Conservation (phyloP, 2,113 vertebrate genomes). For the Chunga burmeisteri region DNA sequence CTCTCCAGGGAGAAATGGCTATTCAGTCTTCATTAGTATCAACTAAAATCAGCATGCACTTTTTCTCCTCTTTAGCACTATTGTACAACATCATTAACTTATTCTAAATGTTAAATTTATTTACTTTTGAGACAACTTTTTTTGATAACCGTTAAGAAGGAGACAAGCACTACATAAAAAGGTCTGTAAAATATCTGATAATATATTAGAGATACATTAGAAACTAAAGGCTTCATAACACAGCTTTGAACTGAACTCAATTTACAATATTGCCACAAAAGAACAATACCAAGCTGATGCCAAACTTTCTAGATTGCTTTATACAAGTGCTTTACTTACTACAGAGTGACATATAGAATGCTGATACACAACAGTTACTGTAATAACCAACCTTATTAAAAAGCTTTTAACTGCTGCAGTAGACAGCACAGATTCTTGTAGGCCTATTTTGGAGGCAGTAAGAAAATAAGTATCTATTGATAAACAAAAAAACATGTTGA, state of each 20-base stretch:
- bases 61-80: not conserved
- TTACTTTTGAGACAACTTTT: not conserved
- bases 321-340: not conserved
- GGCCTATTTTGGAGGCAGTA: not conserved
- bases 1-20: not conserved
- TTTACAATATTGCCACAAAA: not conserved
- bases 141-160: not conserved
- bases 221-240: not conserved
- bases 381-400: not conserved
- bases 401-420: not conserved
- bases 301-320: not conserved
- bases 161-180: not conserved
- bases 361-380: not conserved
- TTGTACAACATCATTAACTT: not conserved
- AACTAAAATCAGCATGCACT: not conserved
- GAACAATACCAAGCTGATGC: not conserved
- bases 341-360: not conserved
- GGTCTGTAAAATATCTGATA: not conserved
- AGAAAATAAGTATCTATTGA: not conserved
- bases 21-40: not conserved
- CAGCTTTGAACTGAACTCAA: not conserved
- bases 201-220: not conserved
- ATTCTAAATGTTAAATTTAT: not conserved
- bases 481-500: not conserved
- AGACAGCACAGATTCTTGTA: not conserved